Base-by-base conservation (phyloP, 2,888 invertebrate genomes). In the Agelastica alni region DNA sequence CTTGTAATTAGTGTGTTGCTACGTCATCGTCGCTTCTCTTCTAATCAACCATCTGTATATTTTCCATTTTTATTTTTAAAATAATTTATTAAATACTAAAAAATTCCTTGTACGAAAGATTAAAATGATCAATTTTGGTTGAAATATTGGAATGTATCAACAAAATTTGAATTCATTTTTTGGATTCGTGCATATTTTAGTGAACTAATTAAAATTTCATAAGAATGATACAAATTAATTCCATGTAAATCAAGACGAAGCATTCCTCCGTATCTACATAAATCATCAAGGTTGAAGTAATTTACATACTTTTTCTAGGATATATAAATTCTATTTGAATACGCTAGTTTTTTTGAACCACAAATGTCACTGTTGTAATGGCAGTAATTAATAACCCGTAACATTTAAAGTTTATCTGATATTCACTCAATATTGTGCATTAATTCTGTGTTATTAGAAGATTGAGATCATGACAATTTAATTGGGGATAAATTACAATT, bases 381-480 rank as follows among this genome's bases (percentile, higher is more conserved):
- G 28, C 17, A 36, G 44, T 51, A 55, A 51, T 55, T 55, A 55
- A 55, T 51, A 41, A 52, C 16, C 14, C 18, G 42, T 43, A 52
- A 52, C 52, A 45, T 52, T 52, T 52, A 52, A 45, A 30, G 39
- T 53, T 47, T 46, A 46, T 48, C 48, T 30, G 48, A 53, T 53
- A 47, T 18, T 10, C 32, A 46, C 44, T 53, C 45, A 31, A 47
- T 28, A 46, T 45, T 53, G 28, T 53, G 53, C 53, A 53, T 46
- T 42, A 47, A 46, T 53, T 42, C 53, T 41, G 13, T 47, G 17
- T 53, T 53, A 53, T 53, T 47, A 46, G 42, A 30, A 30, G 45
- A 46, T 57, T 31, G 36, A 17, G 47, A 53, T 57, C 42, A 47
- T 34, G 49, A 56, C 49, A 53, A 56, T 53, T 56, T 56, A 53